These are phyloP conservation scores for Xylophagus ater DNA, from an alignment of 2,888 invertebrate genomes.

Conservation along the genomic window DNA sequence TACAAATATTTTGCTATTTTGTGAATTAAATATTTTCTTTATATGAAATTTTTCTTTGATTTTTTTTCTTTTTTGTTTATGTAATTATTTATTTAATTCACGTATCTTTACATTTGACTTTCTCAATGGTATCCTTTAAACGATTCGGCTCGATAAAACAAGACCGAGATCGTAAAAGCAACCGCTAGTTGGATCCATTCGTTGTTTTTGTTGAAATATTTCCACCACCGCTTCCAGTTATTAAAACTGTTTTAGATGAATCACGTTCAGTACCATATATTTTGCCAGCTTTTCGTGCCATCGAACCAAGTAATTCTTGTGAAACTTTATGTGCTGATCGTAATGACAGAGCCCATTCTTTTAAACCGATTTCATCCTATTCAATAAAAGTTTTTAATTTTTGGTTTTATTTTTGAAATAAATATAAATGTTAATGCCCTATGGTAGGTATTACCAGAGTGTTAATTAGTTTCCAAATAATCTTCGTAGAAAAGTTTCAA, in stretches of 20 bases:
- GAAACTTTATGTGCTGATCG: slow-evolving; percentile 93
- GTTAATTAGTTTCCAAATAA: too few species aligned
- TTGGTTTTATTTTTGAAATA: too few species aligned
- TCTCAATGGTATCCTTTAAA: slow-evolving; percentile 20
- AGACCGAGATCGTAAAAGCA: slow-evolving; percentile 24
- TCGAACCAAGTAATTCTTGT: slow-evolving; percentile 87
- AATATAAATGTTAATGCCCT: too few species aligned
- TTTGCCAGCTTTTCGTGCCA: slow-evolving; percentile 97
- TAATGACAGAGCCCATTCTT: slow-evolving; percentile 95
- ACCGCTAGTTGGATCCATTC: slow-evolving; percentile 23
- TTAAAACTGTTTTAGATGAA: slow-evolving; percentile 13
- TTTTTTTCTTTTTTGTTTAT: neutral
- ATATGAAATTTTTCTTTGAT: neutral
- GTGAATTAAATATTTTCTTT: neutral
- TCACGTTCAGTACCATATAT: slow-evolving; percentile 79
- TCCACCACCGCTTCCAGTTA: slow-evolving; percentile 12
- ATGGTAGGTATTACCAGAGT: too few species aligned
- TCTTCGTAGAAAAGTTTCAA: too few species aligned
- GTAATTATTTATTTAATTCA: slow-evolving; percentile 9
- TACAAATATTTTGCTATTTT: slow-evolving; percentile 4
- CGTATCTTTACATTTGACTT: slow-evolving; percentile 22
- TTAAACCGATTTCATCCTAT: slow-evolving; percentile 94
- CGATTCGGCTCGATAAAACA: slow-evolving; percentile 24
- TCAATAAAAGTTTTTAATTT: too few species aligned
- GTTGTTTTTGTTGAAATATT: slow-evolving; percentile 19